Evolutionary conservation across 2,113 vertebrate species (phyloP).

Genomic region (Perccottus glenii): DNA sequence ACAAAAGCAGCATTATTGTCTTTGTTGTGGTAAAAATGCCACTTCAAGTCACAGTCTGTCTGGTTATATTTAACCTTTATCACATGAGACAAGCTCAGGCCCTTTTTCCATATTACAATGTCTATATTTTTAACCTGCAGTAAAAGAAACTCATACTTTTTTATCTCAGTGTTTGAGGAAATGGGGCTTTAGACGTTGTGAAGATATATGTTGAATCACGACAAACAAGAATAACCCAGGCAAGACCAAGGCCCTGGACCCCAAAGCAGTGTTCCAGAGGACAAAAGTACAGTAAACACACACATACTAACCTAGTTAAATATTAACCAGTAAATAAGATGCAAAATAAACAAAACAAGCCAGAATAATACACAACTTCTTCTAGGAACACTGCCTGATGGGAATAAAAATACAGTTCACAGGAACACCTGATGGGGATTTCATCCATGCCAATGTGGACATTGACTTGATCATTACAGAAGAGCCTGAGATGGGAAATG

Average conservation of each 20-base stretch:
- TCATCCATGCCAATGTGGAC: conserved; percentile 98
- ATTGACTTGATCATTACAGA: conserved; percentile 98
- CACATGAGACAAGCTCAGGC: not conserved
- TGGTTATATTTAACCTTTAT: not conserved
- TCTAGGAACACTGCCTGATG: conserved; percentile 97
- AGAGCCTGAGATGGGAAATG: conserved; percentile 96
- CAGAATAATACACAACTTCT: not conserved
- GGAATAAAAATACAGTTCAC: conserved; percentile 95
- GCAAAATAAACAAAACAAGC: too few relatives aligned
- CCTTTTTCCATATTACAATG: not conserved
- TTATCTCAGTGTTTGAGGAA: conserved; percentile 85
- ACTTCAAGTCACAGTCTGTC: not conserved
- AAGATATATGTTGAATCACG: conserved; percentile 99
- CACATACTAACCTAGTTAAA: not conserved
- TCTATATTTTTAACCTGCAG: too few relatives aligned
- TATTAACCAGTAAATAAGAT: not conserved
- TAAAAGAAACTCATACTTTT: not conserved
- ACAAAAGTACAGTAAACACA: conserved; percentile 86
- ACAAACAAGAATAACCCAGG: conserved; percentile 99
- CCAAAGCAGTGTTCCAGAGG: conserved; percentile 97
- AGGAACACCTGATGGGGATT: conserved; percentile 95
- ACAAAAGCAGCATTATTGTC: too few relatives aligned
- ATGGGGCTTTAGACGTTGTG: conserved; percentile 97
- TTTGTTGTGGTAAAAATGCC: conserved; percentile 1
- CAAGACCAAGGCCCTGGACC: conserved; percentile 95